Conservation (phyloP, 2,797 vertebrate genomes). For the Onychomys torridus region DNA sequence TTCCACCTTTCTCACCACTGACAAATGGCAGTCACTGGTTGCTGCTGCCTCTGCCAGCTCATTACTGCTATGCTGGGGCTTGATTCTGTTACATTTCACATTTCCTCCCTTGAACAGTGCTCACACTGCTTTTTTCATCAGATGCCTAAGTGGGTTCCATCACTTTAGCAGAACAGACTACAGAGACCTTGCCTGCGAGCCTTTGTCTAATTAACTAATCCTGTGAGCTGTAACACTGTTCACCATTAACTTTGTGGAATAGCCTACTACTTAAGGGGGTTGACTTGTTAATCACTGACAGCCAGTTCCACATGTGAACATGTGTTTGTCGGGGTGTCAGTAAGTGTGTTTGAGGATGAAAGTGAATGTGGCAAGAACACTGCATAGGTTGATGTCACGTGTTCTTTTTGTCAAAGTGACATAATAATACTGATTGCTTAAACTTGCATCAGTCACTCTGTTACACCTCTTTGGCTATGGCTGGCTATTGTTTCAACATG, state of each 20-base stretch:
- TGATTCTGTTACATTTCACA: conserved; percentile 62
- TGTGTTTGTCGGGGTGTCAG: not conserved
- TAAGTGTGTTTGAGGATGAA: not conserved
- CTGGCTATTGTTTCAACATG: not conserved
- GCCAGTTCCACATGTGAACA: not conserved
- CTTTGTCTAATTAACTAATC: conserved; percentile 83
- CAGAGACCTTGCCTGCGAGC: conserved; percentile 80
- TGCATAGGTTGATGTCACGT: rapidly evolving
- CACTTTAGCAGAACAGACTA: conserved; percentile 74
- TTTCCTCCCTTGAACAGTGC: conserved; percentile 62
- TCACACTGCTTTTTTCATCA: conserved; percentile 82
- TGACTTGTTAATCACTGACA: conserved; percentile 81
- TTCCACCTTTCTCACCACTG: conserved; percentile 42
- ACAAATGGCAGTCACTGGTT: conserved; percentile 60
- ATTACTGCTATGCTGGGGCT: conserved; percentile 44
- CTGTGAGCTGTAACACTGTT: conserved; percentile 79
- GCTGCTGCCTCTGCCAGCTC: conserved; percentile 27
- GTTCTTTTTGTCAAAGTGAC: not conserved
- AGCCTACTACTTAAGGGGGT: conserved; percentile 74
- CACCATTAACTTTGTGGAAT: conserved; percentile 80
- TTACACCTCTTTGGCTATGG: not conserved
- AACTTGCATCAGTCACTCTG: not conserved
- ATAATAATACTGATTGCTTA: not conserved
- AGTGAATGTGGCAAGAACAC: not conserved
- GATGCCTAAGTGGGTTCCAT: conserved; percentile 79